phyloP scores from a whole-genome alignment of 2,113 vertebrate genomes.

The Oostethus manadensis region DNA sequence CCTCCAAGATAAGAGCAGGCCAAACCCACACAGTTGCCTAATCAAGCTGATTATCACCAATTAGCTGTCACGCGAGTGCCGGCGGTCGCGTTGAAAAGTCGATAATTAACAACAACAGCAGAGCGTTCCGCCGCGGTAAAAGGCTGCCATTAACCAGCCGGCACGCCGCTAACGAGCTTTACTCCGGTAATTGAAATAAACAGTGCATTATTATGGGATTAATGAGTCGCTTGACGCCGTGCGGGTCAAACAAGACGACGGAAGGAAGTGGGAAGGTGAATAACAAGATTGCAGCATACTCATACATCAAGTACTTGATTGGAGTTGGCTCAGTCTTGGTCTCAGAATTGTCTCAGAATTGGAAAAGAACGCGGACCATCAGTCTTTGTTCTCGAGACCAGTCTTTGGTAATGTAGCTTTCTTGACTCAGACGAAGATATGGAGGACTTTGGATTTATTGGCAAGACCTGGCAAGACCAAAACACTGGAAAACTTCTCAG shows the following conservation, averaged over 20 bases:
- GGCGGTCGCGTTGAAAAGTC: constrained; percentile 40
- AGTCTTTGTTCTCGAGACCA: no score
- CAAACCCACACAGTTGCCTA: constrained; percentile 31
- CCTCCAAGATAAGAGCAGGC: constrained; percentile 15
- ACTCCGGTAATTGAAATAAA: constrained; percentile 55
- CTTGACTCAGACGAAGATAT: no score
- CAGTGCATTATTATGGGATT: constrained; percentile 36
- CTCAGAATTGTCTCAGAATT: no score
- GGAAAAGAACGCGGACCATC: no score
- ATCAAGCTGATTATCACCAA: constrained; percentile 59
- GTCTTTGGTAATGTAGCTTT: no score
- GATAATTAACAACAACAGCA: constrained; percentile 51
- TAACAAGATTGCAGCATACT: no score
- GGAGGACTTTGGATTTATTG: no score
- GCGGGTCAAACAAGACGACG: neutral
- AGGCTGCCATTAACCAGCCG: constrained; percentile 14
- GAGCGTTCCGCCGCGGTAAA: constrained; percentile 39
- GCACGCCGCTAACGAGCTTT: constrained; percentile 37
- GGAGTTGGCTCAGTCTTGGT: no score
- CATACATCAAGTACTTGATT: no score
- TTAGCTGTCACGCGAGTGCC: constrained; percentile 51
- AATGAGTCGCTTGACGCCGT: constrained; percentile 14
- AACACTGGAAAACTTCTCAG: no score
- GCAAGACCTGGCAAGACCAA: no score
- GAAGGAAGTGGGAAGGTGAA: neutral